phyloP scores from a whole-genome alignment of 2,888 invertebrate genomes.

The Rapana venosa region DNA sequence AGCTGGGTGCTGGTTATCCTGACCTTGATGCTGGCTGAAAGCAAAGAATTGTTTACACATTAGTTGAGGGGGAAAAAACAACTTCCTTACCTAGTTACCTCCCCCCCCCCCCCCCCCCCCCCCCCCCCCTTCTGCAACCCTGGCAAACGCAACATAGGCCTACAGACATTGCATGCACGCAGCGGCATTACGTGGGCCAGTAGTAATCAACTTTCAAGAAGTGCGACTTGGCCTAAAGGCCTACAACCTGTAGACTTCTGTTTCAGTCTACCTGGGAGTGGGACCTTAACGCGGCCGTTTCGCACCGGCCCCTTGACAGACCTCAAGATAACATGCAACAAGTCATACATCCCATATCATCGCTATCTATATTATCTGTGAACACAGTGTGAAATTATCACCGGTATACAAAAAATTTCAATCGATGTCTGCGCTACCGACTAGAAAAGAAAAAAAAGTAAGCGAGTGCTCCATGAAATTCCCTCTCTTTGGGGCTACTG shows the following conservation, averaged over 20 bases:
- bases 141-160: neutral
- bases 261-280: constrained; percentile 21
- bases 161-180: constrained; percentile 16
- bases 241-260: constrained; percentile 30
- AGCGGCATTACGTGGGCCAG: constrained; percentile 35
- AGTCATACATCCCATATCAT: neutral
- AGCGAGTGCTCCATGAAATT: constrained; percentile 1
- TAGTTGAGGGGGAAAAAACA: constrained; percentile 8
- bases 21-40: constrained; percentile 51
- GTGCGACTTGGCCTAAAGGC: neutral
- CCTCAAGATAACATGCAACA: neutral
- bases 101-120: neutral
- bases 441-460: neutral
- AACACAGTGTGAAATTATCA: neutral
- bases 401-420: neutral
- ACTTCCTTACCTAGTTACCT: neutral
- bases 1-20: constrained; percentile 41
- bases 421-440: neutral
- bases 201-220: constrained; percentile 12
- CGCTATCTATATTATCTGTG: neutral
- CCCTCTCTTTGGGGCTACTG: neutral
- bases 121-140: neutral
- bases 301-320: neutral
- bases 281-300: neutral
- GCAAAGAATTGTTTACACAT: constrained; percentile 9